phyloP scores from a whole-genome alignment of 2,113 vertebrate species.

The Eulemur macaco region DNA sequence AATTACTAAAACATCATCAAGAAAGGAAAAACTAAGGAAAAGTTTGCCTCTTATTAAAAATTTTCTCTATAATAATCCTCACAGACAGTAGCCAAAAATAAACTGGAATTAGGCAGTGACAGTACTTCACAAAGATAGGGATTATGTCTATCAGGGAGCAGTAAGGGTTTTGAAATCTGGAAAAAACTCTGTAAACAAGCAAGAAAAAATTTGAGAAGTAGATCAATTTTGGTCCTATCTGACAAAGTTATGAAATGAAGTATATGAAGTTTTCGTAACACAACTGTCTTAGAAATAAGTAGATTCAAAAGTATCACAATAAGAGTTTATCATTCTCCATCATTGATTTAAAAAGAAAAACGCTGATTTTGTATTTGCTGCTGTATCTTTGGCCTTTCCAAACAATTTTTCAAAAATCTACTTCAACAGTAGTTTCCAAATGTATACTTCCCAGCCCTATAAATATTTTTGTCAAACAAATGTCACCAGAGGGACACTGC shows the following conservation, averaged over 20 bases:
- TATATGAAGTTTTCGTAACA: background rate
- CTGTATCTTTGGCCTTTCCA: background rate
- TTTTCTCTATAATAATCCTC: background rate
- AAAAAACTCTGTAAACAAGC: constrained; percentile 12
- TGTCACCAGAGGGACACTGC: background rate
- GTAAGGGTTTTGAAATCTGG: constrained; percentile 20
- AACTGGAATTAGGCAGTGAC: background rate
- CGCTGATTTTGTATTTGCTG: background rate
- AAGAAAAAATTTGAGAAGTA: constrained; percentile 9
- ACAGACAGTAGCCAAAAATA: constrained; percentile 37
- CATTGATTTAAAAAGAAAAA: constrained; percentile 25
- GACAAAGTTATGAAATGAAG: constrained; percentile 37
- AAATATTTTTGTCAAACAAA: constrained; percentile 48
- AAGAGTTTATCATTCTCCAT: background rate
- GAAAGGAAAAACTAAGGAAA: background rate
- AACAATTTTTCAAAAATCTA: background rate
- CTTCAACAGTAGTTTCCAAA: constrained; percentile 3
- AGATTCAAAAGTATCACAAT: background rate
- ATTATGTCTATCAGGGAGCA: background rate
- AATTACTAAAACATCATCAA: background rate
- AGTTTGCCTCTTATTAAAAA: background rate
- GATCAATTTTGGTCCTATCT: background rate
- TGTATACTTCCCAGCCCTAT: background rate
- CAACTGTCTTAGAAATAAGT: background rate
- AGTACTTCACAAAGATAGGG: constrained; percentile 7